These are phyloP conservation scores for Catajapyx aquilonaris DNA, from an alignment of 1,140 invertebrate species.

Conservation along the genomic window DNA sequence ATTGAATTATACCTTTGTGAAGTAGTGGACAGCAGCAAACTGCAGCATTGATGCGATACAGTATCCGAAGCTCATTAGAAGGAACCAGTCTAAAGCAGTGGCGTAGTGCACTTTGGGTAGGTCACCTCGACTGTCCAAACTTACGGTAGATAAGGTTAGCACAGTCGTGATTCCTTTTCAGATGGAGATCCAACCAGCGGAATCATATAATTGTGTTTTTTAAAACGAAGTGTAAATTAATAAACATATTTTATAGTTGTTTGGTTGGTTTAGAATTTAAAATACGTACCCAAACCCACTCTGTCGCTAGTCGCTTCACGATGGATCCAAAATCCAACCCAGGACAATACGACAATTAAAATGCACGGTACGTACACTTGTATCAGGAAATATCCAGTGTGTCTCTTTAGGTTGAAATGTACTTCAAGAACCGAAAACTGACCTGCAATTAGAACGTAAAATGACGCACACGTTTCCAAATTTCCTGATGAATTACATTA, in stretches of 20 bases:
- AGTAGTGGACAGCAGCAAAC: constrained; percentile 87
- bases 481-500: too few species aligned
- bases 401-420: constrained; percentile 64
- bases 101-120: constrained; percentile 80
- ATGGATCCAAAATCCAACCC: constrained; percentile 95
- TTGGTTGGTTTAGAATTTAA: too few species aligned
- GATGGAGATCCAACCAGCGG: too few species aligned
- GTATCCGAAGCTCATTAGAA: constrained; percentile 82
- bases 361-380: constrained; percentile 89
- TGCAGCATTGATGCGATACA: constrained; percentile 80
- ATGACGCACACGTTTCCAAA: too few species aligned
- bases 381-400: constrained; percentile 83
- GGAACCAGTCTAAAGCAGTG: constrained; percentile 79
- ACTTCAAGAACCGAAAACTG: too few species aligned
- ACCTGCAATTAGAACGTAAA: too few species aligned
- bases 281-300: constrained; percentile 42
- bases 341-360: constrained; percentile 80
- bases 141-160: constrained; percentile 74
- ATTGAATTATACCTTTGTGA: constrained; percentile 77
- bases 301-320: constrained; percentile 72
- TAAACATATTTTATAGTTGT: too few species aligned
- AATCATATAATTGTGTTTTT: too few species aligned
- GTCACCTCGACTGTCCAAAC: constrained; percentile 71
- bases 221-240: too few species aligned
- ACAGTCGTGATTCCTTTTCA: constrained; percentile 68